Evolutionary conservation across 2,113 vertebrate genomes (phyloP).

Genomic region (Glareola pratincola): DNA sequence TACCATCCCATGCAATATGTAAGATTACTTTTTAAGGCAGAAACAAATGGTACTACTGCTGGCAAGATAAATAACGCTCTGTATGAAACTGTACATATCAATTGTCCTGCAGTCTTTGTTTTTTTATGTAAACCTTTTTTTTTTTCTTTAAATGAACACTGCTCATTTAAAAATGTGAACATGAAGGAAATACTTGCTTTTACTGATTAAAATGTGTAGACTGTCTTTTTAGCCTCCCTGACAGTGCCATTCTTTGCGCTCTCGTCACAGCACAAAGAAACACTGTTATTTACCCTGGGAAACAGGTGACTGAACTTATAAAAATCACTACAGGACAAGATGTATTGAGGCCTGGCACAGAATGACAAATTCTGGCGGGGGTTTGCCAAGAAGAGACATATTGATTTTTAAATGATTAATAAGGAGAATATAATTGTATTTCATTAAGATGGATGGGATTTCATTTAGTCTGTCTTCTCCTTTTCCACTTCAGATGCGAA

Average conservation of each 20-base stretch:
- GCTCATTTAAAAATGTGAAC: slow-evolving; percentile 45
- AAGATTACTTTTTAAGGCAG: neutral
- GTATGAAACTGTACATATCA: neutral
- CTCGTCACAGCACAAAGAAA: slow-evolving; percentile 60
- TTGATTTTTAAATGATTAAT: slow-evolving; percentile 99
- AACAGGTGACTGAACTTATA: slow-evolving; percentile 97
- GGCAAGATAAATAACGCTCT: neutral
- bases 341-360: slow-evolving; percentile 88
- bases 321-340: slow-evolving; percentile 92
- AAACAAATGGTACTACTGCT: neutral
- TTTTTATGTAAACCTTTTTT: neutral
- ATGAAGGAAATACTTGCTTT: neutral
- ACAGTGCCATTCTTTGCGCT: neutral
- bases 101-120: neutral
- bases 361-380: slow-evolving; percentile 97
- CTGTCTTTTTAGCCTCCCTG: slow-evolving; percentile 10
- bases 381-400: slow-evolving; percentile 96
- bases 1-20: neutral
- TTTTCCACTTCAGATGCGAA: slow-evolving; percentile 92
- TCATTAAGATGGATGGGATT: slow-evolving; percentile 99
- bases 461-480: slow-evolving; percentile 98
- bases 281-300: slow-evolving; percentile 83
- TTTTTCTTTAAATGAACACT: neutral
- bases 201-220: slow-evolving; percentile 39
- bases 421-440: slow-evolving; percentile 99